phyloP scores from a whole-genome alignment of 2,797 vertebrate genomes.

The Luscinia megarhynchos region DNA sequence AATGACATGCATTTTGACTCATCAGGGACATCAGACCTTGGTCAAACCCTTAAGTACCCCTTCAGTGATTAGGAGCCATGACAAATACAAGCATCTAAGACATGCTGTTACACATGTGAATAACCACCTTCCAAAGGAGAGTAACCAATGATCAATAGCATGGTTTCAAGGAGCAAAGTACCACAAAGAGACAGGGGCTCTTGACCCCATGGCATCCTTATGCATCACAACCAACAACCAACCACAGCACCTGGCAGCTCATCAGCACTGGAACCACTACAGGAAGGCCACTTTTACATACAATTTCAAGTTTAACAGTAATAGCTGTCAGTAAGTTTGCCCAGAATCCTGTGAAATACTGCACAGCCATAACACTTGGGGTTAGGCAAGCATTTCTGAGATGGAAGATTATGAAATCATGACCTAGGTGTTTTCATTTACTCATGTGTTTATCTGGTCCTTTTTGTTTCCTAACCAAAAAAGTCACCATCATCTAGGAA shows the following conservation, averaged over 20 bases:
- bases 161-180: not conserved
- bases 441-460: not conserved
- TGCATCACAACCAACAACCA: not conserved
- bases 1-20: not conserved
- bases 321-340: not conserved
- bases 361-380: accelerated
- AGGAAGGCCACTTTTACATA: not conserved
- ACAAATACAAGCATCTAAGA: not conserved
- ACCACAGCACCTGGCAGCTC: not conserved
- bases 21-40: not conserved
- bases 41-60: not conserved
- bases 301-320: not conserved
- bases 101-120: not conserved
- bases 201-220: accelerated
- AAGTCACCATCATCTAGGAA: not conserved
- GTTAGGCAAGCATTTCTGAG: not conserved
- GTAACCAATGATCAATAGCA: not conserved
- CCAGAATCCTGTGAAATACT: not conserved
- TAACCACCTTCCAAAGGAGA: not conserved
- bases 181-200: not conserved
- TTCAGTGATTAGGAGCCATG: not conserved
- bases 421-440: not conserved
- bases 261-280: not conserved
- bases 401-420: not conserved
- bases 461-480: not conserved